phyloP scores from a whole-genome alignment of 64 coral and sea anemone genomes.

The Anthopleura sola region DNA sequence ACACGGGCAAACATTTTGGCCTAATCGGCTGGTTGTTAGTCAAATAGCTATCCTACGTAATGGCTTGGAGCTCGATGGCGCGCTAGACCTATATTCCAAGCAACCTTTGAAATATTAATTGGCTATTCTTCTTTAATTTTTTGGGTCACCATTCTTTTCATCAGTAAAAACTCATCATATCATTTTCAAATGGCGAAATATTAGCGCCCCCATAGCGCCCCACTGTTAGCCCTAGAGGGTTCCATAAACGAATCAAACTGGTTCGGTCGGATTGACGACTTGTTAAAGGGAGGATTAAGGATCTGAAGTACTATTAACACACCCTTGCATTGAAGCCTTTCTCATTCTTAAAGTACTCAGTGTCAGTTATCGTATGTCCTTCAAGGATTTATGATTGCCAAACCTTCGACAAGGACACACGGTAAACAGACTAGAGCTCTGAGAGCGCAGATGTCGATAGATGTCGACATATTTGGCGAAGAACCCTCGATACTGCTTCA shows the following conservation, averaged over 20 bases:
- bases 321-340: constrained; percentile 25
- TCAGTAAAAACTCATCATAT: neutral
- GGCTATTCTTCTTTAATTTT: constrained; percentile 29
- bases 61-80: constrained; percentile 36
- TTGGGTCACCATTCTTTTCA: neutral
- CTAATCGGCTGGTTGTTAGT: constrained; percentile 76
- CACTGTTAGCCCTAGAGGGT: neutral
- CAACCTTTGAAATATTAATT: constrained; percentile 68
- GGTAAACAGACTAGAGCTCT: constrained; percentile 17
- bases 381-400: constrained; percentile 5
- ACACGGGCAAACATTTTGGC: constrained; percentile 87
- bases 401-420: constrained; percentile 7
- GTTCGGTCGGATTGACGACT: neutral
- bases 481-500: constrained; percentile 8
- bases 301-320: constrained; percentile 31
- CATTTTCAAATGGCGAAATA: neutral
- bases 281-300: constrained; percentile 1
- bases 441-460: constrained; percentile 10
- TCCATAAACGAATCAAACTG: neutral
- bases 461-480: constrained; percentile 17
- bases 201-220: neutral
- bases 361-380: constrained; percentile 16
- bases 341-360: constrained; percentile 25
- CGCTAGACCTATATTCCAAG: constrained; percentile 41
- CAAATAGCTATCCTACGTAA: constrained; percentile 81